These are phyloP conservation scores for Coregonus suidteri DNA, from an alignment of 2,797 vertebrate species.

Conservation along the genomic window DNA sequence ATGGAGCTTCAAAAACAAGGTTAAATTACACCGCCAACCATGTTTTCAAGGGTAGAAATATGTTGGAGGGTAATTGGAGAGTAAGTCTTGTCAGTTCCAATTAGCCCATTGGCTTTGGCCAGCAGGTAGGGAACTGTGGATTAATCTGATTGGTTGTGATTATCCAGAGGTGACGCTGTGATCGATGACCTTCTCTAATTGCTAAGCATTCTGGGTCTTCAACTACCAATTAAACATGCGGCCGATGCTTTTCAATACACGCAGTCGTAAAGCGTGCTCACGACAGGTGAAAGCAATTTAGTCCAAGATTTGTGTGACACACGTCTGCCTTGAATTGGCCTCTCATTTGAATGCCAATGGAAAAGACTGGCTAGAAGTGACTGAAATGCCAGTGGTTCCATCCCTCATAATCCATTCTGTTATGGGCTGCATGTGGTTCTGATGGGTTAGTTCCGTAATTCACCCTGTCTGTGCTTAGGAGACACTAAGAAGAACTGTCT, in stretches of 20 bases:
- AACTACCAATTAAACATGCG: constrained; percentile 60
- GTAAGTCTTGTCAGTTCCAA: constrained; percentile 29
- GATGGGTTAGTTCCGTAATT: neutral
- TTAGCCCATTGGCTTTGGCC: constrained; percentile 26
- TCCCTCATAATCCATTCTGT: neutral
- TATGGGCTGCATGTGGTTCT: neutral
- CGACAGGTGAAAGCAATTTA: neutral
- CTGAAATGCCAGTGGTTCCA: neutral
- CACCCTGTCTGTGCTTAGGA: neutral
- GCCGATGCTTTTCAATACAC: constrained; percentile 28
- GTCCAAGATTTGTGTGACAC: neutral
- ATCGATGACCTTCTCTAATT: constrained; percentile 67
- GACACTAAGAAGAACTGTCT: neutral
- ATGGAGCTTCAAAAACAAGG: neutral
- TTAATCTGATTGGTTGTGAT: constrained; percentile 61
- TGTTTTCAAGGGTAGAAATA: too few species aligned
- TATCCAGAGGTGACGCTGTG: constrained; percentile 61
- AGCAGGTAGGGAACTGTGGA: constrained; percentile 41
- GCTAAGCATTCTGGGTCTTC: constrained; percentile 50
- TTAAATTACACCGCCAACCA: neutral
- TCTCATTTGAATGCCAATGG: neutral
- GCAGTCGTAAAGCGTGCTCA: neutral
- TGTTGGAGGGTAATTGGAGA: too few species aligned
- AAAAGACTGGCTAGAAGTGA: neutral
- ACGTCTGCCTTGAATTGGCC: neutral